Evolutionary conservation across 2,888 invertebrate genomes (phyloP), one percentile per base, ranked within the genome.

Genomic region (Bombylius discolor): DNA sequence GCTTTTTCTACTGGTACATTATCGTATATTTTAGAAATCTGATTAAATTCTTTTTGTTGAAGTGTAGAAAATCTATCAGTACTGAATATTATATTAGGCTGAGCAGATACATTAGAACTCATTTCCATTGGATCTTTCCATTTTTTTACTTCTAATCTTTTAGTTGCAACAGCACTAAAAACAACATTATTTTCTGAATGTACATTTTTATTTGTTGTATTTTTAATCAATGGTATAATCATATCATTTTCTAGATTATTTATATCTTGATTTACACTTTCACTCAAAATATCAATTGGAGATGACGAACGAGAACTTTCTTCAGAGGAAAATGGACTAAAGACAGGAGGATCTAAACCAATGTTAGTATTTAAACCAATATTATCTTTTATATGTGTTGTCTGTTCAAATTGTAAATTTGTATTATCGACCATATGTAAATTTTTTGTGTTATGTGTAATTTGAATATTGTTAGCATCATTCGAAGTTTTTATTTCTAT

Each of bases 211-310:
- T 13, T 49, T 44, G n/a, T 45, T 1, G 7, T 4, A 14, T 45
- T 39, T 7, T 5, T 14, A 39, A 14, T 49, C 44, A 31, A 7
- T 55, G 55, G 47, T 23, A 12, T n/a, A 12, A 55, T 55, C 46
- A 46, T 55, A n/a, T 55, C 51, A 47, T 46, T 39, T 31, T 55
- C 47, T 12, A 55, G 31, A 14, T 50, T 50, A 55, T 55, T 50
- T 9, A 23, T 47, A 46, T 55, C 50, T 5, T 34, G 39, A 49
- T 49, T 45, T 5, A 34, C 45, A 47, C 12, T 51, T 9, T 55
- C 51, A 32, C 46, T 47, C 11, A 42, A 11, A 42, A 42, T 11
- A 42, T 42, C 39, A 42, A 42, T 42, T 11, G 39, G 39, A 11
- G 39, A 42, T 11, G 39, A 42, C 11, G 39, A 42, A 11, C 11